Evolutionary conservation across 2,888 invertebrate genomes (phyloP).

Genomic region (Caenorhabditis angaria): DNA sequence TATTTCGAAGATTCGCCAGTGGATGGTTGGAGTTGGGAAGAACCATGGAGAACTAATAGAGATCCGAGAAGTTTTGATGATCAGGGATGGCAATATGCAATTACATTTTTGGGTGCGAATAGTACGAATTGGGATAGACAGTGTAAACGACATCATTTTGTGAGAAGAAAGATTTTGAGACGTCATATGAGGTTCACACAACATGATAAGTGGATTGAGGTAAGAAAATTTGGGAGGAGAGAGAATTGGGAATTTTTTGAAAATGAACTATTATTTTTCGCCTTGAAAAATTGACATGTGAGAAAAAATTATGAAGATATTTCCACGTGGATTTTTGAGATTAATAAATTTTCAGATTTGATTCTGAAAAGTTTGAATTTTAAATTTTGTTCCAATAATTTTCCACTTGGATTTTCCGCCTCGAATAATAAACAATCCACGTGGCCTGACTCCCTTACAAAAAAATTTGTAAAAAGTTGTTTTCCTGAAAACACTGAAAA

Average conservation of each 20-base stretch:
- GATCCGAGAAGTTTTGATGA: slow-evolving; percentile 34
- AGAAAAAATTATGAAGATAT: too few relatives aligned
- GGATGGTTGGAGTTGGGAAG: slow-evolving; percentile 52
- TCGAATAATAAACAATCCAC: too few relatives aligned
- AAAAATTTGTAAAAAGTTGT: too few relatives aligned
- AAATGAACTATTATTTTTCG: too few relatives aligned
- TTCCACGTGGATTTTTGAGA: not conserved
- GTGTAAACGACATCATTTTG: slow-evolving; percentile 28
- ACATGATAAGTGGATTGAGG: slow-evolving; percentile 44
- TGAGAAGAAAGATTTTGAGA: slow-evolving; percentile 38
- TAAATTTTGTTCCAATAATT: too few relatives aligned
- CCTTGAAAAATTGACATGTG: too few relatives aligned
- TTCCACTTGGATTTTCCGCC: too few relatives aligned
- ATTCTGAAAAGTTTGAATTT: too few relatives aligned
- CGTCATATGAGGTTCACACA: slow-evolving; percentile 47
- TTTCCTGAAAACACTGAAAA: not conserved
- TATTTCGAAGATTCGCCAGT: slow-evolving; percentile 12
- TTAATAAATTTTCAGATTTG: not conserved
- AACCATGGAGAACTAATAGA: slow-evolving; percentile 38
- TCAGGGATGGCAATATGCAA: slow-evolving; percentile 53
- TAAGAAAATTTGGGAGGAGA: not conserved
- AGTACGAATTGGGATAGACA: slow-evolving; percentile 29
- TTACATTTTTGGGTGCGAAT: slow-evolving; percentile 20
- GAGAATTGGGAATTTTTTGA: too few relatives aligned
- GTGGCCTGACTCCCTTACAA: too few relatives aligned